Percentiles rank a stretch among this genome's conserved stretches.
Conservation (phyloP, 2,888 invertebrate genomes). For the Litoditis marina region DNA sequence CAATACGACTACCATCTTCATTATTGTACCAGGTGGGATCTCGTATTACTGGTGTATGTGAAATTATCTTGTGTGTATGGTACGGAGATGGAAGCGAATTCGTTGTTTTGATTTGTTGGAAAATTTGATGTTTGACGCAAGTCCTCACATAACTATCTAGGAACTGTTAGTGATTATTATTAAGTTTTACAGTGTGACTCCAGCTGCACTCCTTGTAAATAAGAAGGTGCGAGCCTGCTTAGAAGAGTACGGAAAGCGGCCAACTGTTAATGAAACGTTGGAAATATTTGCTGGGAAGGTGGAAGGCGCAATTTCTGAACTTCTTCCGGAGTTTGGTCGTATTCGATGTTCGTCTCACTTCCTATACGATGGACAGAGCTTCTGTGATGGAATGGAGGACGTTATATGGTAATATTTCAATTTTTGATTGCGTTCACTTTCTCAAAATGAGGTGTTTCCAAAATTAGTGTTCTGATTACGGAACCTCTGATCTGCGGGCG, state of each 20-base stretch:
- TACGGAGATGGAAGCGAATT: too few species aligned
- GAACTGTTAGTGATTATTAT: not conserved
- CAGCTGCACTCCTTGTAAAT: constrained; percentile 20
- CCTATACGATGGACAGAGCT: constrained; percentile 20
- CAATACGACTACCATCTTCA: too few species aligned
- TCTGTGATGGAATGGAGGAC: constrained; percentile 15
- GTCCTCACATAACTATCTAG: too few species aligned
- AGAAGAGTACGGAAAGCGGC: constrained; percentile 26
- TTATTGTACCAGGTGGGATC: too few species aligned
- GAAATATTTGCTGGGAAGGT: constrained; percentile 20
- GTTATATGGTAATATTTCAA: not conserved
- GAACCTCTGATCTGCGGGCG: too few species aligned
- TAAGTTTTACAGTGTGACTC: constrained; percentile 22
- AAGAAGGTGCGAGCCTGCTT: constrained; percentile 27
- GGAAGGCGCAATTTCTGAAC: constrained; percentile 20
- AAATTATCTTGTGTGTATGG: too few species aligned
- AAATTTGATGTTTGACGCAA: too few species aligned
- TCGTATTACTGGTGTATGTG: too few species aligned
- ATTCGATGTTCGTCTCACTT: constrained; percentile 24
- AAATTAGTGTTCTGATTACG: too few species aligned
- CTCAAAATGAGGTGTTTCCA: too few species aligned
- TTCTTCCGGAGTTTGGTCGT: constrained; percentile 32
- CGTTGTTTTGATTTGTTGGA: too few species aligned
- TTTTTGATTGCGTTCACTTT: too few species aligned
- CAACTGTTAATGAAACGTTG: constrained; percentile 29